Base-by-base conservation (phyloP, 2,888 invertebrate species). In the Taphrorychus bicolor region DNA sequence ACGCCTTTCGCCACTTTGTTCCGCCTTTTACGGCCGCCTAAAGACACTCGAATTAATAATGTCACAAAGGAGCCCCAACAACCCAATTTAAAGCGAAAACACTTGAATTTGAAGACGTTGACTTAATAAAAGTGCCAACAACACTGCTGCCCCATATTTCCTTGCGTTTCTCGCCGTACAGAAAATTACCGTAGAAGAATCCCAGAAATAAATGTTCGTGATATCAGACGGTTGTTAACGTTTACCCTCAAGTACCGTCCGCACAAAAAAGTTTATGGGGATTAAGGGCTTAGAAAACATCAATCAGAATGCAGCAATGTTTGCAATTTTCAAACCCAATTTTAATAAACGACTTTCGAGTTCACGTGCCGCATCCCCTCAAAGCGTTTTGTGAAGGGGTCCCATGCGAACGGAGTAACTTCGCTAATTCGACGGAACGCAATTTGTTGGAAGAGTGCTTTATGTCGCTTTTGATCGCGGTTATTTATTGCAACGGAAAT, bases 261-360 rank as follows among this genome's bases (percentile, higher is more conserved):
- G 32, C n/a, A n/a, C n/a, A n/a, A n/a, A n/a, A n/a, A 56, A 18
- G 17, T 56, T 56, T 56, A 40, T 17, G 17, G 32, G 17, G 56
- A 56, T 56, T 56, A 40, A n/a, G 17, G 56, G 56, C 56, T 32
- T 32, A 32, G 32, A 32, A 32, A 32, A 32, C 32, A 32, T 32
- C 32, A 32, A 32, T 32, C 32, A 32, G 49, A 41, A 23, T 58
- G 41, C 63, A 51, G 73, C 74, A 72, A 73, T 76, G 77, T 78
- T 77, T 76, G 76, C 75, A 75, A 76, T 75, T 76, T 75, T 71
- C 74, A 74, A 77, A 76, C 73, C 75, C 72, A 71, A 76, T 76
- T 76, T 75, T 74, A 67, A 67, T 67, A 67, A 64, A 64, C 63
- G 63, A 58, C 58, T 58, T 64, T 56, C 56, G 51, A 52, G 40